Conservation (phyloP, 2,113 vertebrate genomes). For the Hippocampus mohnikei region DNA sequence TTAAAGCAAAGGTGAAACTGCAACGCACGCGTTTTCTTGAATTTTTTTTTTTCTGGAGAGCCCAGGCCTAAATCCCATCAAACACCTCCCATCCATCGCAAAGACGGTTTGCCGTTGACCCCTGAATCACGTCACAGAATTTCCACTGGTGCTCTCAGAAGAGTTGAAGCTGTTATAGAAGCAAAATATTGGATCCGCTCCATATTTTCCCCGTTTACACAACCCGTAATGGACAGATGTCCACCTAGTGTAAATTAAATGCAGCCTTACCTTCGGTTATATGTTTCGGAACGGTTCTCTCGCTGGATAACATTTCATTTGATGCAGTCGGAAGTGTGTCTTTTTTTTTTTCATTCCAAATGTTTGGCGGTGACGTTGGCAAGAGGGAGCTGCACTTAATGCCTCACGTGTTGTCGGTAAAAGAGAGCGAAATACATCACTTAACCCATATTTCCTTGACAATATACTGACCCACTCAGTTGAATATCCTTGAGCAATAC, state of each 20-base stretch:
- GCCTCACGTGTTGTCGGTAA: slow-evolving; percentile 1
- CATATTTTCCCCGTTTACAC: not conserved
- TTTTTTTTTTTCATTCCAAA: slow-evolving; percentile 21
- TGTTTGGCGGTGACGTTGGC: slow-evolving; percentile 22
- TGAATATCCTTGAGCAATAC: no score
- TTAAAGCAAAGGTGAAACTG: not conserved
- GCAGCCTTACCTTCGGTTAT: slow-evolving; percentile 13
- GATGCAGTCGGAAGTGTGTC: slow-evolving; percentile 22
- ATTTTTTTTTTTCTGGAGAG: no score
- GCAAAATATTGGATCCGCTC: not conserved
- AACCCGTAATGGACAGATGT: not conserved
- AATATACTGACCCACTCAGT: not conserved
- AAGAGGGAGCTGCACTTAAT: slow-evolving; percentile 8
- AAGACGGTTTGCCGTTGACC: not conserved
- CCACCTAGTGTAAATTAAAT: slow-evolving; percentile 10
- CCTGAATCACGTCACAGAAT: not conserved
- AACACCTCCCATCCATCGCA: not conserved
- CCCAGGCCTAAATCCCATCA: not conserved
- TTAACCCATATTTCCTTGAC: not conserved
- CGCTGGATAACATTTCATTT: slow-evolving; percentile 12
- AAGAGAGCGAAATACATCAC: slow-evolving; percentile 2
- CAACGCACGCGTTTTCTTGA: not conserved
- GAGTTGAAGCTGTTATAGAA: not conserved
- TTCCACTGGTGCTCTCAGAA: not conserved
- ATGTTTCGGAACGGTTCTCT: slow-evolving; percentile 20